These are phyloP conservation scores for Poeciliopsis retropinna DNA, from an alignment of 2,113 vertebrate species.

Conservation along the genomic window DNA sequence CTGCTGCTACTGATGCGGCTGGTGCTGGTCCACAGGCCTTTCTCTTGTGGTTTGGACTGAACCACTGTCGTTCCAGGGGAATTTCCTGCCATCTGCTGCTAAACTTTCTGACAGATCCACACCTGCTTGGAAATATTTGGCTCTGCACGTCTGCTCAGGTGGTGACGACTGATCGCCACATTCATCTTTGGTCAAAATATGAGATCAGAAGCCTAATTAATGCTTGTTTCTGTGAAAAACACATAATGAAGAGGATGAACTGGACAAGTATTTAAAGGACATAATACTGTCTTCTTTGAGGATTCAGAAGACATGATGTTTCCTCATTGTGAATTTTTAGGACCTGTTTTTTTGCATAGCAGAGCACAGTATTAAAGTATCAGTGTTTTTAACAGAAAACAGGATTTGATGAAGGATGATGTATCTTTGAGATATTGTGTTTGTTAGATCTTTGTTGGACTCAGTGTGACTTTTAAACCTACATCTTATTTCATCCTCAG, in stretches of 20 bases:
- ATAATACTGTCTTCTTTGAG: background rate
- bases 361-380: background rate
- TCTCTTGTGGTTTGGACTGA: conserved; percentile 71
- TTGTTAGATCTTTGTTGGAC: no score
- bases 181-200: background rate
- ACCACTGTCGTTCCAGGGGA: conserved; percentile 72
- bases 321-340: background rate
- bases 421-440: no score
- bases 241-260: no score
- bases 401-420: no score
- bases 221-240: background rate
- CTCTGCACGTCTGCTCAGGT: conserved; percentile 18
- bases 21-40: conserved; percentile 47
- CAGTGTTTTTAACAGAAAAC: no score
- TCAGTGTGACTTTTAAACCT: no score
- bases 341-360: background rate
- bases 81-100: conserved; percentile 75
- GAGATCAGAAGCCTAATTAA: background rate
- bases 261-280: background rate
- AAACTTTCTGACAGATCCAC: conserved; percentile 71
- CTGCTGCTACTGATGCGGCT: conserved; percentile 17
- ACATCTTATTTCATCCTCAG: no score
- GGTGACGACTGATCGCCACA: background rate
- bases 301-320: background rate
- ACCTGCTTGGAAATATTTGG: conserved; percentile 70